phyloP scores from a whole-genome alignment of 2,888 invertebrate genomes.

The Panzeria rudis region DNA sequence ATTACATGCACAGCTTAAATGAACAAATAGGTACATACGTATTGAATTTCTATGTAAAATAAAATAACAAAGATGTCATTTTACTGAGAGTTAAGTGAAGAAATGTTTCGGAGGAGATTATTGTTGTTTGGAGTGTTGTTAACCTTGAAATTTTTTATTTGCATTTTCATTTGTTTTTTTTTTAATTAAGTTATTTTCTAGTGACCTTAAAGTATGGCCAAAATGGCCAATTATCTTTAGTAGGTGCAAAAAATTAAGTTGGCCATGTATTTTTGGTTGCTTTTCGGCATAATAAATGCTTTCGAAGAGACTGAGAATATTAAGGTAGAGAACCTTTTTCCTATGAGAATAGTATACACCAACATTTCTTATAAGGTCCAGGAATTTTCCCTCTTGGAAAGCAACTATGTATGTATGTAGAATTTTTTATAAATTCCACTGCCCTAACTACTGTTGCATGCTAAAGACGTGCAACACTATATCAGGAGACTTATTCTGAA shows the following conservation, averaged over 20 bases:
- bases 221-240: slow-evolving; percentile 21
- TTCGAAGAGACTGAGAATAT: neutral
- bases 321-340: neutral
- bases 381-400: too few relatives aligned
- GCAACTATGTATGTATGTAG: too few relatives aligned
- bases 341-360: too few relatives aligned
- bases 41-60: neutral
- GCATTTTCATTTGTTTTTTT: slow-evolving; percentile 25
- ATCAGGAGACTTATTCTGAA: too few relatives aligned
- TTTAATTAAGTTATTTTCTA: slow-evolving; percentile 41
- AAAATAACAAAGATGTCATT: slow-evolving; percentile 57
- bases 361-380: too few relatives aligned
- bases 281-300: slow-evolving; percentile 1
- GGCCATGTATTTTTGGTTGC: slow-evolving; percentile 47
- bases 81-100: slow-evolving; percentile 16
- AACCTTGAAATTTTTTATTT: slow-evolving; percentile 50
- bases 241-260: slow-evolving; percentile 27
- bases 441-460: too few relatives aligned
- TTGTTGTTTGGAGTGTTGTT: slow-evolving; percentile 26
- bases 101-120: neutral
- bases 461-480: too few relatives aligned
- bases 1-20: slow-evolving; percentile 61
- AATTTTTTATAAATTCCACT: too few relatives aligned
- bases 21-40: neutral
- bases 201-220: slow-evolving; percentile 39